Base-by-base conservation (phyloP, 2,888 invertebrate genomes). In the Osmoderma eremita region DNA sequence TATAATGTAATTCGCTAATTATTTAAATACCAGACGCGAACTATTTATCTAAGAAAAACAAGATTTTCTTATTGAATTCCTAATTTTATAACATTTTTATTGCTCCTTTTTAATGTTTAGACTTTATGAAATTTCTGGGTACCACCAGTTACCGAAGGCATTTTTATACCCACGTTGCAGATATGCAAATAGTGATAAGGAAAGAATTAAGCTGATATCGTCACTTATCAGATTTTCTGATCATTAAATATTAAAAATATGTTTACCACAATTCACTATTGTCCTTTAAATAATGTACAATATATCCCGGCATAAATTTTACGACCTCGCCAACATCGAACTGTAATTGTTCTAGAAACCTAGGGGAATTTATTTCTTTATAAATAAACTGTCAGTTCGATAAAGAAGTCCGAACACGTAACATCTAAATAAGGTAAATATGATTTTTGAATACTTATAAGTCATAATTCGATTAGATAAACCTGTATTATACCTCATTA, bases 301-400 rank as follows among this genome's bases (percentile, higher is more conserved):
- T n/a, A 30, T 45, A 30, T 61, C 30, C 10, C 17, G 3, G 56
- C 13, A 18, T 45, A 48, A 61, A 18, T 8, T 36, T 61, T 45
- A 17, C 24, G 45, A 45, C 58, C 17, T 24, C 58, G 58, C 45
- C 58, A 61, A 45, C 58, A 61, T 39, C 42, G 30, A n/a, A 41
- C 17, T 12, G 45, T 45, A 61, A 61, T 61, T 61, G 58, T 61
- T 61, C 58, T 61, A 61, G 58, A 61, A 53, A 20, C 30, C 45
- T 61, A 61, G 68, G 68, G 64, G 65, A 68, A 61, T 68, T 68
- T 54, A 61, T 61, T 68, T 62, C 50, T 62, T 56, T 53, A 68
- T 65, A 65, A 67, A 67, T 54, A 63, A 54, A 50, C 58, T 67
- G 68, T 65, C 68, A 68, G 68, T 68, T 68, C 58, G 50, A 61